Evolutionary conservation across 2,113 vertebrate species (phyloP).

Genomic region (Rhombomys opimus): DNA sequence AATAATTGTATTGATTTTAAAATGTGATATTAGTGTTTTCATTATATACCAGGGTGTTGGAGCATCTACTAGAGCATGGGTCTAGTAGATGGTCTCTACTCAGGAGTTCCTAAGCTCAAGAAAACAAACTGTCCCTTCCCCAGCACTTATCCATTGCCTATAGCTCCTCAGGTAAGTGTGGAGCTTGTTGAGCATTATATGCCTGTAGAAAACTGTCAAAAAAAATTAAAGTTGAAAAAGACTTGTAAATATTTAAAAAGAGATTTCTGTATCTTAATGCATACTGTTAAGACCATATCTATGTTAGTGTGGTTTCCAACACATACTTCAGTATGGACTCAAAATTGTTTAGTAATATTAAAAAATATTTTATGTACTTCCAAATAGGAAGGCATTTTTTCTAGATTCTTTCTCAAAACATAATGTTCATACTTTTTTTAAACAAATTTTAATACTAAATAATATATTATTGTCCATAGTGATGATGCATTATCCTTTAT

Average conservation of each 20-base stretch:
- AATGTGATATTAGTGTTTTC: neutral
- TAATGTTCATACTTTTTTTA: neutral
- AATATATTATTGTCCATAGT: neutral
- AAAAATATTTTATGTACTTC: neutral
- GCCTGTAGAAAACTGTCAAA: neutral
- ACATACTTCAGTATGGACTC: neutral
- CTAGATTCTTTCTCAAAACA: neutral
- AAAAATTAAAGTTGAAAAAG: neutral
- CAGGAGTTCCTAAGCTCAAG: neutral
- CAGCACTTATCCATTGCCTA: neutral
- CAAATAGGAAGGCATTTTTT: neutral
- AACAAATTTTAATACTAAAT: conserved; percentile 28
- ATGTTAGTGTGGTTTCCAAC: neutral
- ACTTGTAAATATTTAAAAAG: neutral
- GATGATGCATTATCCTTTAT: neutral
- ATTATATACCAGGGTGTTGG: neutral
- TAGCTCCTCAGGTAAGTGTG: neutral
- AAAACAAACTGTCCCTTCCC: neutral
- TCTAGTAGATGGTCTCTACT: no score
- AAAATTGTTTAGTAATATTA: conserved; percentile 9
- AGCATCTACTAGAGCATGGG: no score
- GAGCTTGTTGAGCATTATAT: neutral
- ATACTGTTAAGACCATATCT: neutral
- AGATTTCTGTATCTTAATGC: neutral
- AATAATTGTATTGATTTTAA: conserved; percentile 33